A percentile compares a stretch with the other conserved stretches of the same genome.
These are phyloP conservation scores for Knipowitschia caucasica DNA, from an alignment of 2,797 vertebrate species.

Conservation along the genomic window DNA sequence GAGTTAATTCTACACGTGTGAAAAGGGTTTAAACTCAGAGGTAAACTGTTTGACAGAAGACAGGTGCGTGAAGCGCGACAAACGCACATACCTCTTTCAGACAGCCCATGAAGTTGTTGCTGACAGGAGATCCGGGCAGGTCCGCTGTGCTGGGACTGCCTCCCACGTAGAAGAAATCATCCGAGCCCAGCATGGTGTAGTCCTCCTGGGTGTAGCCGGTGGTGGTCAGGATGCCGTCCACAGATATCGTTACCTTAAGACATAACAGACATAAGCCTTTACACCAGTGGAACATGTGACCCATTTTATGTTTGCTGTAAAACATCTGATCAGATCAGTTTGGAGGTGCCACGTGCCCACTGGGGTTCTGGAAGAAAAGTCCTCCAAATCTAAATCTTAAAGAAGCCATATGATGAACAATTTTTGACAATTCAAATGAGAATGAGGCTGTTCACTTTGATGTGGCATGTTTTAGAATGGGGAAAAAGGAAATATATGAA, in stretches of 20 bases:
- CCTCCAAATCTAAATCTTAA: too few species aligned
- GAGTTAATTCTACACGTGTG: not conserved
- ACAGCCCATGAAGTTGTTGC: constrained; percentile 99
- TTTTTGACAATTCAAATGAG: too few species aligned
- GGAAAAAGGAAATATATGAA: too few species aligned
- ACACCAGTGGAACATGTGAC: too few species aligned
- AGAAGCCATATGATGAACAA: too few species aligned
- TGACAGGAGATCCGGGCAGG: constrained; percentile 94
- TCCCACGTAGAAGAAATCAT: constrained; percentile 98
- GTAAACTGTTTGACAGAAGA: not conserved
- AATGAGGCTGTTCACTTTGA: too few species aligned
- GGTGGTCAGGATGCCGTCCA: constrained; percentile 96
- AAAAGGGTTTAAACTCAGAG: not conserved
- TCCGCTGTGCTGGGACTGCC: constrained; percentile 96
- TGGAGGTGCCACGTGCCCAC: too few species aligned
- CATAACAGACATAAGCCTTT: too few species aligned
- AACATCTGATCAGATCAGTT: too few species aligned
- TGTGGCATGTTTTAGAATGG: too few species aligned
- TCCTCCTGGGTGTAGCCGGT: constrained; percentile 98
- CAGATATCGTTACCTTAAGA: constrained; percentile 99
- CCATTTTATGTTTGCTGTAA: too few species aligned
- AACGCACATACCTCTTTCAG: constrained; percentile 87
- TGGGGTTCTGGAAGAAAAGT: too few species aligned
- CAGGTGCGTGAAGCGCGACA: not conserved
- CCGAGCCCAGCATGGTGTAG: constrained; percentile 97